Evolutionary conservation across 1,140 invertebrate species (phyloP), one percentile per base, ranked within the genome.

Genomic region (Oryzaephilus surinamensis): DNA sequence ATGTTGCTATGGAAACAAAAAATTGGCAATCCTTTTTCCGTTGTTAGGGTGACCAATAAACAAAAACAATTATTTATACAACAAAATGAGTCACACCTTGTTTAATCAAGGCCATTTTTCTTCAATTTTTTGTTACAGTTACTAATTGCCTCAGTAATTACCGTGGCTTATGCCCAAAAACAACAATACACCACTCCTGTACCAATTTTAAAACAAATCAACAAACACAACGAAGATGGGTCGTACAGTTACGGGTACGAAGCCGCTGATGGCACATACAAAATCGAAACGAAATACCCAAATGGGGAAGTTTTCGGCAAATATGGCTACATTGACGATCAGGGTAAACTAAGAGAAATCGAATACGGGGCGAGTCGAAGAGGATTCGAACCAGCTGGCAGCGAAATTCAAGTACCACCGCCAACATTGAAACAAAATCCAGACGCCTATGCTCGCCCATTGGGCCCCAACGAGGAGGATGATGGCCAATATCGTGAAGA

Each of bases 191-290:
- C 75, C 0, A 78, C 77, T 0, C 78, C 76, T 1, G 71, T 80
- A 1, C 77, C 76, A 4, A 81, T 81, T 46, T 60, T 81, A 19
- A 77, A 79, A 53, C 77, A 80, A 57, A 77, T 81, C 54, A 78
- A 74, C 62, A 69, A 72, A 41, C 80, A 84, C 57, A 89, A 88
- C 55, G 83, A 86, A 32, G 84, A 89, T 46, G 85, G 84, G 1
- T 85, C 81, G 12, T 88, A 88, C 63, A 85, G 78, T 47, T 90
- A 83, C 53, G 89, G 88, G 0, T 93, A 89, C 57, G 86, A 92
- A 61, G 84, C 74, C 0, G 88, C 84, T 0, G 86, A 92, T 55
- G 88, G 88, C n/a, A 81, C 83, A 16, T 91, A 87, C 68, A 92
- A 92, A 62, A 89, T 92, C 40, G 88, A 94, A 60, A 88, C 84